These are phyloP conservation scores for Drosophila vallismaia DNA, from an alignment of 2,888 invertebrate species.

Conservation along the genomic window DNA sequence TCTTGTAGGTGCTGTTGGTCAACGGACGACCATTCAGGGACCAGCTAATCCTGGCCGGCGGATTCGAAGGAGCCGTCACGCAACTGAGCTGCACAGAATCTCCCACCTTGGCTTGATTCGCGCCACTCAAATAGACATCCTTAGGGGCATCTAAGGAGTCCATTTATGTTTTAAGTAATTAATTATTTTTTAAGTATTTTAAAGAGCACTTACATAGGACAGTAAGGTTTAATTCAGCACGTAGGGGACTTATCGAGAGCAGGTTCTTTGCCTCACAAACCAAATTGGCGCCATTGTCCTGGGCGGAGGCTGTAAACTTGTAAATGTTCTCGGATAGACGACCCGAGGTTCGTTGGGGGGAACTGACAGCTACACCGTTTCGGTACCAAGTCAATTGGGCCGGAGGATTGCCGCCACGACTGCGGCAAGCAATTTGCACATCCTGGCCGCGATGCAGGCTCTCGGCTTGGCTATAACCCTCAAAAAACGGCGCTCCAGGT, in stretches of 20 bases:
- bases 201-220: conserved; percentile 76
- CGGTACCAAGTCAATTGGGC: conserved; percentile 82
- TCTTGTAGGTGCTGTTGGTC: conserved; percentile 71
- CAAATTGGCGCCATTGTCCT: conserved; percentile 79
- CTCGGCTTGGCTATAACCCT: conserved; percentile 81
- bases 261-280: conserved; percentile 82
- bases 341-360: conserved; percentile 82
- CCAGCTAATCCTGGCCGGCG: conserved; percentile 81
- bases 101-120: conserved; percentile 77
- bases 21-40: conserved; percentile 81
- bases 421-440: conserved; percentile 81
- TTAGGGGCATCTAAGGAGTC: conserved; percentile 75
- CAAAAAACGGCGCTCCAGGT: conserved; percentile 82
- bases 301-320: conserved; percentile 75
- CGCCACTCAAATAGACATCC: conserved; percentile 78
- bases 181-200: neutral
- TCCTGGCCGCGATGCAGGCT: conserved; percentile 80
- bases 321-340: conserved; percentile 82
- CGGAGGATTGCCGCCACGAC: conserved; percentile 82
- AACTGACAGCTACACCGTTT: conserved; percentile 76
- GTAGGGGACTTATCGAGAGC: conserved; percentile 72
- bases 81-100: conserved; percentile 76
- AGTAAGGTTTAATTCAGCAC: conserved; percentile 79
- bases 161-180: neutral
- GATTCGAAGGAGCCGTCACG: conserved; percentile 81